These are phyloP conservation scores for Aramus guarauna DNA, from an alignment of 2,113 vertebrate genomes.

Conservation along the genomic window DNA sequence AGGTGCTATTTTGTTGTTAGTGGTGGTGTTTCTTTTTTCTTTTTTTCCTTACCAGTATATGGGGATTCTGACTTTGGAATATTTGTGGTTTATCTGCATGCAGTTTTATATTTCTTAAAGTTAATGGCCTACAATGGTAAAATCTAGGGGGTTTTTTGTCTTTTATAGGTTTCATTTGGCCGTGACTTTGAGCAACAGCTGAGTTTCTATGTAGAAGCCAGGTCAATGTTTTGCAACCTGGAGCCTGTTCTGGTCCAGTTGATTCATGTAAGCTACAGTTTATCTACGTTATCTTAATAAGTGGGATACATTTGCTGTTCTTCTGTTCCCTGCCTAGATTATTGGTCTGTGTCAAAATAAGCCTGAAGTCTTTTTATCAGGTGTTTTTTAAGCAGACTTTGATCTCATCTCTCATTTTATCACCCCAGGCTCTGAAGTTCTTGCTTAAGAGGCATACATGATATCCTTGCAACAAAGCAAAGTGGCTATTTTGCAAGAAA, in stretches of 20 bases:
- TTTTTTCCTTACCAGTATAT: not conserved
- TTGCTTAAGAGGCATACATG: not conserved
- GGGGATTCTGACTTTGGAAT: not conserved
- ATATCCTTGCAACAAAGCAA: not conserved
- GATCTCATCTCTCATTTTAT: not conserved
- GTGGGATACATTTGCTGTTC: not conserved
- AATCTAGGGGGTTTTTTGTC: not conserved
- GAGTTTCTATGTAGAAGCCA: conserved; percentile 95
- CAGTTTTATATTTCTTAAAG: not conserved
- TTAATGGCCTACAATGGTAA: not conserved
- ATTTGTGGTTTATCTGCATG: not conserved
- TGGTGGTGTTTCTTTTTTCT: not conserved
- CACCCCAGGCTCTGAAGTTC: not conserved
- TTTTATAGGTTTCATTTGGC: conserved; percentile 89
- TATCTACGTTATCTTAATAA: not conserved
- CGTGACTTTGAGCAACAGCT: conserved; percentile 98
- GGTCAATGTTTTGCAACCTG: conserved; percentile 95
- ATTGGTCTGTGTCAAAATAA: not conserved
- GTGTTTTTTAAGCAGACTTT: not conserved
- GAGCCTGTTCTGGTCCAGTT: conserved; percentile 92
- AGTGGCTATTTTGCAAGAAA: not conserved
- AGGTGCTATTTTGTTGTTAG: not conserved
- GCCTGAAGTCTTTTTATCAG: not conserved
- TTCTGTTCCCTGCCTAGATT: not conserved
- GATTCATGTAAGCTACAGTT: conserved; percentile 86